These are phyloP conservation scores for Caenorhabditis angaria DNA, from an alignment of 2,888 invertebrate species.

Conservation along the genomic window DNA sequence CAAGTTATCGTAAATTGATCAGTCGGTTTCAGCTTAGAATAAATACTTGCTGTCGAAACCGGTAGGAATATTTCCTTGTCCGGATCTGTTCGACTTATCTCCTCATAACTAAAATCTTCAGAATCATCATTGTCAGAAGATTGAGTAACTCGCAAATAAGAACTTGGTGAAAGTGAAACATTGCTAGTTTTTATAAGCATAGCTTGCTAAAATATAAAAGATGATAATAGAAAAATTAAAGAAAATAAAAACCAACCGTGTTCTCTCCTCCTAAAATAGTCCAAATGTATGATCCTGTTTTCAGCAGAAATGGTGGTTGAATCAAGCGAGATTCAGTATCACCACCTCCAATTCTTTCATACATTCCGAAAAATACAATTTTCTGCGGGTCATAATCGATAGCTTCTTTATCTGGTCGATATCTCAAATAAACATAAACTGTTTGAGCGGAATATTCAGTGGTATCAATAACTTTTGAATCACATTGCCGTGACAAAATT, in stretches of 20 bases:
- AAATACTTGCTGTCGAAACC: conserved; percentile 4
- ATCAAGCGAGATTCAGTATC: not conserved
- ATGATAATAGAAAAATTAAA: not conserved
- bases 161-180: not conserved
- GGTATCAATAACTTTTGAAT: conserved; percentile 1
- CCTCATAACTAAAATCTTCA: conserved; percentile 13
- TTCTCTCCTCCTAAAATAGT: conserved; percentile 4
- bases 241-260: conserved; percentile 7
- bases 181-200: not conserved
- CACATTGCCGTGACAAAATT: conserved; percentile 56
- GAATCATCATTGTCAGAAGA: conserved; percentile 13
- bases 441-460: conserved; percentile 28
- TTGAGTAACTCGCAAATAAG: conserved; percentile 15
- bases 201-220: not conserved
- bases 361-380: not conserved
- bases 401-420: conserved; percentile 22
- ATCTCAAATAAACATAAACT: conserved; percentile 49
- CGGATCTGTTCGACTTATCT: conserved; percentile 13
- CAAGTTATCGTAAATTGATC: conserved; percentile 37
- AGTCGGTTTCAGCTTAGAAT: conserved; percentile 13
- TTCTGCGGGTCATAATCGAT: conserved; percentile 13
- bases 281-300: not conserved
- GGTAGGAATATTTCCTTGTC: conserved; percentile 9
- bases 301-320: not conserved
- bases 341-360: not conserved